A percentile compares a stretch with the other conserved stretches of the same genome.
These are phyloP conservation scores for Belonocnema kinseyi DNA, from an alignment of 1,140 invertebrate genomes.

Conservation along the genomic window DNA sequence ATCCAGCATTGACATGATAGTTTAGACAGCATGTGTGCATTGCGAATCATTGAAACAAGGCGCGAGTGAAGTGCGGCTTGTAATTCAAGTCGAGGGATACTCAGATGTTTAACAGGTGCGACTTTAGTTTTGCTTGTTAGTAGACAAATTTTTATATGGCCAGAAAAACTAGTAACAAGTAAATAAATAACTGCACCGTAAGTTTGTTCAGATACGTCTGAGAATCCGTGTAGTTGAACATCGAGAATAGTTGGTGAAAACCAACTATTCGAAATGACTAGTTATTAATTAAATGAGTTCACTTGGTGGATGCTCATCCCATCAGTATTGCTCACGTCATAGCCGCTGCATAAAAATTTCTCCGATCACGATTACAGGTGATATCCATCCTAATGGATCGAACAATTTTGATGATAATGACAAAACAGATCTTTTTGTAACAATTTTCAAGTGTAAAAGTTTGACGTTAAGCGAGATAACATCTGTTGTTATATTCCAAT, in stretches of 20 bases:
- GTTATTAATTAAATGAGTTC: not conserved
- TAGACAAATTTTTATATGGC: not conserved
- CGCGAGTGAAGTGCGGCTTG: not conserved
- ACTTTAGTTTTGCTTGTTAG: not conserved
- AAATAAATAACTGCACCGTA: not conserved
- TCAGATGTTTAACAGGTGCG: not conserved
- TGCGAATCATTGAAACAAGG: not conserved
- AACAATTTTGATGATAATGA: conserved; percentile 16
- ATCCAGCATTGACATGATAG: not conserved
- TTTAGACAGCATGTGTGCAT: not conserved
- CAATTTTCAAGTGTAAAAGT: not conserved
- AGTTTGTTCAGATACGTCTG: not conserved
- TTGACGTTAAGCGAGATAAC: not conserved
- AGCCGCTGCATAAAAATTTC: conserved; percentile 34
- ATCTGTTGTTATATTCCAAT: not conserved
- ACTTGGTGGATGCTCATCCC: conserved; percentile 31
- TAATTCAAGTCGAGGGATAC: not conserved
- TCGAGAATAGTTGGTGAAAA: not conserved
- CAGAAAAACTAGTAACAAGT: not conserved
- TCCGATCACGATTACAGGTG: conserved; percentile 10
- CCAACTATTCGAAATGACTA: not conserved
- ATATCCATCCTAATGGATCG: conserved; percentile 38
- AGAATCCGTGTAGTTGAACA: not conserved
- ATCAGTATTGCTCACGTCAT: not conserved
- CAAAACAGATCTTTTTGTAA: conserved; percentile 23